A percentile compares a stretch with the other conserved stretches of the same genome.
Evolutionary conservation across 2,888 invertebrate genomes (phyloP).

Genomic region (Gisinianus flammeolus): DNA sequence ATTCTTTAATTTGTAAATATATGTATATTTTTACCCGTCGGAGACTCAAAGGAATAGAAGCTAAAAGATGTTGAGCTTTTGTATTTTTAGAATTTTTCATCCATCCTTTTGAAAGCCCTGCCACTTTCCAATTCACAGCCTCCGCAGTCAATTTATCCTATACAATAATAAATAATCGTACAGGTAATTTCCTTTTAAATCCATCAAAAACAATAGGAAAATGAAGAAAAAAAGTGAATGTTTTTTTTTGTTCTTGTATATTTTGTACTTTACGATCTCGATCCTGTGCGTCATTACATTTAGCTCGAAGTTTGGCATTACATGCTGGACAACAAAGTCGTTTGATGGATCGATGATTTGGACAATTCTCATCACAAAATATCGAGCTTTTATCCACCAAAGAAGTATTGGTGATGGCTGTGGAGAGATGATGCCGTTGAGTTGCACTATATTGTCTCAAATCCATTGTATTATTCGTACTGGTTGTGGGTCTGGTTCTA

Average conservation of each 20-base stretch:
- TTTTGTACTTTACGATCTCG: slow-evolving; percentile 24
- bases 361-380: background rate
- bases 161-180: too few species aligned
- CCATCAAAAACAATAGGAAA: background rate
- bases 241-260: too few species aligned
- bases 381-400: background rate
- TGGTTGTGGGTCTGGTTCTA: background rate
- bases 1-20: too few species aligned
- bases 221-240: too few species aligned
- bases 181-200: too few species aligned
- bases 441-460: background rate
- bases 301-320: slow-evolving; percentile 42
- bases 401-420: background rate
- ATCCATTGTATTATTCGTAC: background rate
- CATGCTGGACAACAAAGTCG: slow-evolving; percentile 49
- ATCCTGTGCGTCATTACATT: slow-evolving; percentile 26
- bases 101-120: slow-evolving; percentile 25
- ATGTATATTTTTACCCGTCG: slow-evolving; percentile 7
- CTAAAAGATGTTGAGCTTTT: slow-evolving; percentile 24
- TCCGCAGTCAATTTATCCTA: slow-evolving; percentile 9
- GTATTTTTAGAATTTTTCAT: slow-evolving; percentile 8
- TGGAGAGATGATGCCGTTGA: background rate
- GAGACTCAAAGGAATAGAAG: slow-evolving; percentile 19
- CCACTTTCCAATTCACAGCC: background rate
- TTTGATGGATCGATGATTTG: slow-evolving; percentile 2